phyloP scores from a whole-genome alignment of 2,797 vertebrate genomes.

The Amphiprion clarkii region DNA sequence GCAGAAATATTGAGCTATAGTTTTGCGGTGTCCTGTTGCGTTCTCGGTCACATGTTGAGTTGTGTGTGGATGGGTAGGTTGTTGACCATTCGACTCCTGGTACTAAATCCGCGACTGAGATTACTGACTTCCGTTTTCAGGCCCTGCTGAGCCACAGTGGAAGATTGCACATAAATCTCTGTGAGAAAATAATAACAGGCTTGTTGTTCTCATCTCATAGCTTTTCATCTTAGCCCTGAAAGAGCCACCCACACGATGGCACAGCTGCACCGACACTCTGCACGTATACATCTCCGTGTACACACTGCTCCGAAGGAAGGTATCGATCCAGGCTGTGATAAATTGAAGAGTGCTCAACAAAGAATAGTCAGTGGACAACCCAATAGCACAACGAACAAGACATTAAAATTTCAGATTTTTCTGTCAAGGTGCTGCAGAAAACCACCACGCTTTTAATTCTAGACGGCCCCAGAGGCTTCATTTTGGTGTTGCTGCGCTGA shows the following conservation, averaged over 20 bases:
- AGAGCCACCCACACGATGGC: constrained; percentile 54
- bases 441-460: constrained; percentile 19
- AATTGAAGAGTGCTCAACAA: background rate
- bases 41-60: constrained; percentile 16
- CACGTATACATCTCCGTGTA: background rate
- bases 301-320: background rate
- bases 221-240: constrained; percentile 57
- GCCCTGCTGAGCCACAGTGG: constrained; percentile 51
- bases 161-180: constrained; percentile 77
- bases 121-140: constrained; percentile 64
- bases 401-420: constrained; percentile 12
- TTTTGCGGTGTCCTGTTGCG: constrained; percentile 18
- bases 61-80: constrained; percentile 41
- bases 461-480: constrained; percentile 5
- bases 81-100: constrained; percentile 56
- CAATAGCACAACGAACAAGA: background rate
- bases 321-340: constrained; percentile 5
- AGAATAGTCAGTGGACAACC: constrained; percentile 1
- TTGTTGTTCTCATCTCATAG: constrained; percentile 56
- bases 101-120: constrained; percentile 67
- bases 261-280: constrained; percentile 14
- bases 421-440: constrained; percentile 6
- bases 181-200: constrained; percentile 68
- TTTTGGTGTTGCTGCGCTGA: constrained; percentile 16
- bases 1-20: constrained; percentile 5